Conservation (phyloP, 2,113 vertebrate genomes). For the Ciconia stormi region DNA sequence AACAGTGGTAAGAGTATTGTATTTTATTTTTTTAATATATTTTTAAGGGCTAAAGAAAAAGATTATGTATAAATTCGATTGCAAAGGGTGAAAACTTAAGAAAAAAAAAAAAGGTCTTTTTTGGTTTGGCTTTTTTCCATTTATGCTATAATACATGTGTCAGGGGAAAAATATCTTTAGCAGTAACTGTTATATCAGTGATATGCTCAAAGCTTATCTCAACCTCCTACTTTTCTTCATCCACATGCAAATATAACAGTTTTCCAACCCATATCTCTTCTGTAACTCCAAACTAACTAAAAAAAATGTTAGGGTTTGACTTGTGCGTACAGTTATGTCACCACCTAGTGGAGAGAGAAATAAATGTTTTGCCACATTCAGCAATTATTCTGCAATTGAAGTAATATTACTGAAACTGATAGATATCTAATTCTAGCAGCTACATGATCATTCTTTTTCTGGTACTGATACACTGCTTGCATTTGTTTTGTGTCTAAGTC, state of each 20-base stretch:
- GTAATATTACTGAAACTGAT: neutral
- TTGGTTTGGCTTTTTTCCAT: neutral
- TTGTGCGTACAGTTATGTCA: neutral
- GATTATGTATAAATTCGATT: neutral
- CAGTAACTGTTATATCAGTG: neutral
- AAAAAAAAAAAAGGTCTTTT: neutral
- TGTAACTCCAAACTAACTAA: neutral
- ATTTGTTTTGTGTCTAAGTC: neutral
- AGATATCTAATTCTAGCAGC: neutral
- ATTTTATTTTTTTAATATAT: neutral
- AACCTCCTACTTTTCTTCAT: neutral
- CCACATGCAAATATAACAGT: neutral
- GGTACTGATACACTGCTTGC: neutral
- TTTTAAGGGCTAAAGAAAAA: neutral
- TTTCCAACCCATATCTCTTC: neutral
- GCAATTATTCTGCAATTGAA: neutral
- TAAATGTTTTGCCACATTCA: neutral
- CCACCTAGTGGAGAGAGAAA: conserved; percentile 72
- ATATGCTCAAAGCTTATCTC: neutral
- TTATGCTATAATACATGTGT: neutral
- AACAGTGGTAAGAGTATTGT: conserved; percentile 53
- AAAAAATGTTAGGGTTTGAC: neutral
- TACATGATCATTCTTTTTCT: neutral
- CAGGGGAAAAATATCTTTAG: neutral
- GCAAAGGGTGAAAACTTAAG: neutral